Evolutionary conservation across 2,113 vertebrate genomes (phyloP), one percentile per base, ranked within the genome.

Genomic region (Takifugu flavidus): DNA sequence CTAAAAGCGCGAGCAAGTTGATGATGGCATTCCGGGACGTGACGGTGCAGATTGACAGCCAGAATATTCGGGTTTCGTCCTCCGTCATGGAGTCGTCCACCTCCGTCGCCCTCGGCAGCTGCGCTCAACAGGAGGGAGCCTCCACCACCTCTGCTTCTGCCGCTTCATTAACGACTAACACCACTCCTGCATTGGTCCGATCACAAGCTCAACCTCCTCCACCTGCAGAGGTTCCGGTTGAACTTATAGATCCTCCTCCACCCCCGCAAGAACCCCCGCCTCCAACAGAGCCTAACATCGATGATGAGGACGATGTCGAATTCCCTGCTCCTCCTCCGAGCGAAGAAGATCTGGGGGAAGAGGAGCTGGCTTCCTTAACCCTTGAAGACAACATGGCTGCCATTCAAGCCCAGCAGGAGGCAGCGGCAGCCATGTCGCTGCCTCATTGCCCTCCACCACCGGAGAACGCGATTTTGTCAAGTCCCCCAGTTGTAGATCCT

Each of bases 21-120:
- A 95, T 98, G 96, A 99, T 98, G 97, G 97, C 96, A 2, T 98
- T 99, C 87, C 90, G 95, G 56, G 96, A 98, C 1, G 97, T 99
- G 77, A 99, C 96, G 0, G 96, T 99, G 52, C 95, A 99, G 85
- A 95, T 99, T 0, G 96, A 98, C 85, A 96, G 89, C 81, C 94
- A 96, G 80, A 99, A 98, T 71, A 94, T 98, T 75, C 94, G 92
- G 0, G 91, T 98, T 65, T 98, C 97, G 10, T 98, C 97, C 0
- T 94, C 95, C 42, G 87, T 92, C 60, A 56, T 90, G 89, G 92
- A 93, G 56, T 91, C 91, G 8, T 90, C 91, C 45, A 89, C 96
- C 13, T 94, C 96, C 0, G 92, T 99, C 76, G 94, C 94, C 1
- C 90, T 98, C 53, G 92, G 93, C 56, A 95, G 94, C 88, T 94